These are phyloP conservation scores for Psix sp. DNA, from an alignment of 1,140 invertebrate genomes.

Conservation along the genomic window DNA sequence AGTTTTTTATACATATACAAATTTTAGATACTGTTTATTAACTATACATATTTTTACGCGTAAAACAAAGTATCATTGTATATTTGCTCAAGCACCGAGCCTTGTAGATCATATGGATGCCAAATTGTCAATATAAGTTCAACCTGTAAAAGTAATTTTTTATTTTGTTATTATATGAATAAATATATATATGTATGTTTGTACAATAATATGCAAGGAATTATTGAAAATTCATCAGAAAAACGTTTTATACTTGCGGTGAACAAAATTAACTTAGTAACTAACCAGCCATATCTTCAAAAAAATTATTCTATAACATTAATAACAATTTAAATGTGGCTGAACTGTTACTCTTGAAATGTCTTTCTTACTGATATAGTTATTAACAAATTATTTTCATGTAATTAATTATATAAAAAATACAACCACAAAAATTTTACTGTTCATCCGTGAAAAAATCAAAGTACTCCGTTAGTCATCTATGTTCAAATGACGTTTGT, in stretches of 20 bases:
- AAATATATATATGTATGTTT: conserved; percentile 70
- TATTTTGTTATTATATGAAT: conserved; percentile 71
- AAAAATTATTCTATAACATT: no score
- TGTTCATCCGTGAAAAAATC: conserved; percentile 25
- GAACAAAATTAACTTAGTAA: conserved; percentile 1
- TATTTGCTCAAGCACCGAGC: no score
- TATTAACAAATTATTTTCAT: no score
- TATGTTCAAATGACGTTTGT: conserved; percentile 39
- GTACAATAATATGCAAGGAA: conserved; percentile 65
- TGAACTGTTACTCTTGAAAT: no score
- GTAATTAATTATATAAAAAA: no score
- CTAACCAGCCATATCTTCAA: no score
- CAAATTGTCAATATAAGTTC: no score
- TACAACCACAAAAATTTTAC: no score
- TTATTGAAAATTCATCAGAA: conserved; percentile 24
- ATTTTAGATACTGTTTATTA: neutral
- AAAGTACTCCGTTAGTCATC: conserved; percentile 50
- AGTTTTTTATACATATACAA: neutral
- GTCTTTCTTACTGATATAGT: no score
- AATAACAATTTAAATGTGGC: no score
- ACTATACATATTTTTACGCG: neutral
- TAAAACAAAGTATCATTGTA: no score
- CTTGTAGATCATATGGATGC: no score
- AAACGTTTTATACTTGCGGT: conserved; percentile 10
- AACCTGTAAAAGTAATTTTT: conserved; percentile 62